These are phyloP conservation scores for Lamprotornis superbus DNA, from an alignment of 2,113 vertebrate species.

Conservation along the genomic window DNA sequence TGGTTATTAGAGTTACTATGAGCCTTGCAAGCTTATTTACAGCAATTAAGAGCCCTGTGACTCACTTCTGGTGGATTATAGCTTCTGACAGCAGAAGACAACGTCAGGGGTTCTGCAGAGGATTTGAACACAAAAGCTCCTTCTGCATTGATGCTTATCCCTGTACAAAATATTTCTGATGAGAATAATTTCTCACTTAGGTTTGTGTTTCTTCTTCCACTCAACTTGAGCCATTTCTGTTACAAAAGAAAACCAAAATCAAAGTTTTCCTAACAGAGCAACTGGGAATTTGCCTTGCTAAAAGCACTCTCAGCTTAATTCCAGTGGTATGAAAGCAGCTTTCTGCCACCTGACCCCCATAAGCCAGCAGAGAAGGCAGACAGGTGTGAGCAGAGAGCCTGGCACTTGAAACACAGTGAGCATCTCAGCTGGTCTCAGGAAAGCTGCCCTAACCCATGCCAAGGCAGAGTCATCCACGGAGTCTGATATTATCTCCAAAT, in stretches of 20 bases:
- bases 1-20: not conserved
- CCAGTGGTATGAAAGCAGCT: not conserved
- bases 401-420: not conserved
- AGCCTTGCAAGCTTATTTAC: constrained; percentile 9
- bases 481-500: not conserved
- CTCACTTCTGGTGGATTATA: not conserved
- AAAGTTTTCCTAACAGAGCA: not conserved
- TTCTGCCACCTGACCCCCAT: not conserved
- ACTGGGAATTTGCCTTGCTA: not conserved
- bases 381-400: not conserved
- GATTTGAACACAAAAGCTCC: not conserved
- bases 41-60: not conserved
- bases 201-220: not conserved
- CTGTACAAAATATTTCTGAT: not conserved
- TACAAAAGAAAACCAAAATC: too few relatives aligned
- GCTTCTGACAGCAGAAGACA: not conserved
- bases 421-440: not conserved
- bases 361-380: not conserved
- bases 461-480: not conserved
- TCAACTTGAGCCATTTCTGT: not conserved
- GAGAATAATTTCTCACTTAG: not conserved
- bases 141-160: not conserved
- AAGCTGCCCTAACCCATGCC: not conserved
- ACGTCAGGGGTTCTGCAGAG: not conserved
- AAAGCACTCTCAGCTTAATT: not conserved